Percentiles rank a stretch among this genome's conserved stretches.
Evolutionary conservation across 2,113 vertebrate species (phyloP).

Genomic region (Scolopax mira): DNA sequence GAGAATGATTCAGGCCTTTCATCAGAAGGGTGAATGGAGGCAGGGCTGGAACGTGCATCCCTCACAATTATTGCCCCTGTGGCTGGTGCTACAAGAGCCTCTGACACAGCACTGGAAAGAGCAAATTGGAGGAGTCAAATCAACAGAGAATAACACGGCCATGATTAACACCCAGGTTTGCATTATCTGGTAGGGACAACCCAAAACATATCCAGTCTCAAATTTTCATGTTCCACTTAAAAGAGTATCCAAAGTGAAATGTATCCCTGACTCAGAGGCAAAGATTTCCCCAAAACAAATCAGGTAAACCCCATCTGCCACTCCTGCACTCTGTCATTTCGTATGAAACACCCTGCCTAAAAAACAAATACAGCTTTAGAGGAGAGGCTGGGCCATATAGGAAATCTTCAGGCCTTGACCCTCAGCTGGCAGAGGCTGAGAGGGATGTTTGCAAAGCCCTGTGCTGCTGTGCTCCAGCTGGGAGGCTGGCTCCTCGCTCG

Average conservation of each 20-base stretch:
- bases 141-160: rapidly evolving
- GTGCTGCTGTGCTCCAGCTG: neutral
- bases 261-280: neutral
- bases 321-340: neutral
- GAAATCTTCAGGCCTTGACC: neutral
- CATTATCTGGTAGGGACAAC: neutral
- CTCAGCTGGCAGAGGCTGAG: neutral
- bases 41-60: neutral
- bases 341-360: neutral
- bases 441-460: neutral
- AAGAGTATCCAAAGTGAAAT: neutral
- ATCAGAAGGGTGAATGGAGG: neutral
- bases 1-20: neutral
- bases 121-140: neutral
- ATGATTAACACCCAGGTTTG: neutral
- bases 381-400: neutral
- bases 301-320: neutral
- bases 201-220: neutral
- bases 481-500: neutral
- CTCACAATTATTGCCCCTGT: neutral
- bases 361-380: neutral
- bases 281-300: neutral
- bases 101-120: neutral
- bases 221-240: neutral
- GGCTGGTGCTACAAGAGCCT: neutral